Evolutionary conservation across 2,888 invertebrate genomes (phyloP).

Genomic region (Chrysolina haemoptera): DNA sequence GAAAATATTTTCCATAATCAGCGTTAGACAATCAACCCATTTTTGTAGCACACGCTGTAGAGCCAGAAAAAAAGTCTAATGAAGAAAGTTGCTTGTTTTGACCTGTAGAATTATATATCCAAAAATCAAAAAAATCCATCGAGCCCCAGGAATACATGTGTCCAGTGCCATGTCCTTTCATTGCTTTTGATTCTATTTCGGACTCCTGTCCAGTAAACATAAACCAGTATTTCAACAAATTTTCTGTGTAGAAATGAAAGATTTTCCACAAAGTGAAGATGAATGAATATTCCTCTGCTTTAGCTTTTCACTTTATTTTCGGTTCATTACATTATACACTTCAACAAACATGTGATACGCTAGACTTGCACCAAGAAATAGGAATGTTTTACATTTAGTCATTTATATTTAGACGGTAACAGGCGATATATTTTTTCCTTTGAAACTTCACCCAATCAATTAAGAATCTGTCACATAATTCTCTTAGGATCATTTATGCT

Average conservation of each 20-base stretch:
- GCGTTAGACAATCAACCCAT: too few species aligned
- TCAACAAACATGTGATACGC: slow-evolving; percentile 21
- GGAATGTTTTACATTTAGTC: background rate
- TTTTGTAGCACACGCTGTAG: too few species aligned
- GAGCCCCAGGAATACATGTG: too few species aligned
- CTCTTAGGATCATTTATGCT: background rate
- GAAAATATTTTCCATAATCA: too few species aligned
- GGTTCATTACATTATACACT: slow-evolving; percentile 20
- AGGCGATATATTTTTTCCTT: slow-evolving; percentile 12
- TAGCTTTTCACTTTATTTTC: slow-evolving; percentile 9
- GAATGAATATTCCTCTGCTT: slow-evolving; percentile 9
- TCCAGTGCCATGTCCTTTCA: too few species aligned
- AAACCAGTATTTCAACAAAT: background rate
- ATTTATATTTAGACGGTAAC: slow-evolving; percentile 10
- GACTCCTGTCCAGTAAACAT: background rate
- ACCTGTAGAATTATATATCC: too few species aligned
- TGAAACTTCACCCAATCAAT: background rate
- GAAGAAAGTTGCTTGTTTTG: too few species aligned
- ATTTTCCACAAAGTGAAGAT: background rate
- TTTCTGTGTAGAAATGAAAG: background rate
- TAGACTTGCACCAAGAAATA: slow-evolving; percentile 19
- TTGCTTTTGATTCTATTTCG: slow-evolving; percentile 7
- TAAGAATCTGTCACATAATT: background rate
- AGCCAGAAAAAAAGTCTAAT: too few species aligned
- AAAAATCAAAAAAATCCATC: too few species aligned